Base-by-base conservation (phyloP, 2,888 invertebrate genomes). In the Volucella zonaria region DNA sequence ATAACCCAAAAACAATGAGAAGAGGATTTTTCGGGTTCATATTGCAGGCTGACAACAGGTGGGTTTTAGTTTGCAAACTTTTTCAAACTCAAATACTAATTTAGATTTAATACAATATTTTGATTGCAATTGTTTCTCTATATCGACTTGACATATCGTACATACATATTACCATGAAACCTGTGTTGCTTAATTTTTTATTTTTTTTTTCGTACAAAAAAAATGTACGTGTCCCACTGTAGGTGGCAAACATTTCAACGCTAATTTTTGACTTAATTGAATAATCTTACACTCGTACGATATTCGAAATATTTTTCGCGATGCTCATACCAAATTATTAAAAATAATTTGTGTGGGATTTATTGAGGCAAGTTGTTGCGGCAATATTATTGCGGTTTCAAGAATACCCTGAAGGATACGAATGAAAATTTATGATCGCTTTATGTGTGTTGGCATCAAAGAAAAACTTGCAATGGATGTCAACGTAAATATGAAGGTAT, bases 241-340 rank as follows among this genome's bases (percentile, higher is more conserved):
- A 11, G 8, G 9, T 1, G 8, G 43, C 49, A 71, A 43, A 43
- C 15, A 78, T 78, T 78, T 78, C 64, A 43, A 64, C 23, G 49
- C n/a, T 18, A n/a, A 74, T 78, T 82, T 82, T 58, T 42, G n/a
- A 14, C 31, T 74, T 78, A 62, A 78, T 82, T 82, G 58, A 74
- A 78, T 64, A 52, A 82, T 82, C 73, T 78, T 62, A 64, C 73
- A 58, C 73, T 74, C 56, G 82, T 31, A 52, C 11, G 64, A 45
- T 40, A 82, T 78, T 74, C 38, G 15, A 74, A 42, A 58, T 61
- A 73, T 74, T 61, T 73, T 58, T 67, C 12, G 47, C 14, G 18
- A 64, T 68, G 51, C 40, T 45, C 10, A 54, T 23, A 38, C 31
- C 15, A 68, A 31, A 78, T 82, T 62, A 56, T 77, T 66, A 64